Conservation (phyloP, 2,888 invertebrate genomes). For the Watsonalla binaria region DNA sequence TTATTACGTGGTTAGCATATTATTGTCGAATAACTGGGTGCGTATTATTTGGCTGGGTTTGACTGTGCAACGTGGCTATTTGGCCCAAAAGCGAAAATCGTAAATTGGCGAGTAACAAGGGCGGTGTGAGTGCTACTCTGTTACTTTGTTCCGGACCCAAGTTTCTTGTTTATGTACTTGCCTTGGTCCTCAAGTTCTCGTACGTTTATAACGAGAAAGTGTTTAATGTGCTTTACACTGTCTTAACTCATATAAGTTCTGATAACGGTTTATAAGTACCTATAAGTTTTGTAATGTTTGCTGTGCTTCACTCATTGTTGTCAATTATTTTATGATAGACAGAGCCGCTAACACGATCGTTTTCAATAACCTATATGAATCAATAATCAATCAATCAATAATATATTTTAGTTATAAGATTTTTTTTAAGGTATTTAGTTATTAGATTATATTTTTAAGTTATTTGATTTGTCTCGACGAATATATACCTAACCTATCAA, state of each 20-base stretch:
- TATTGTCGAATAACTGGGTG: background rate
- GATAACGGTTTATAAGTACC: no score
- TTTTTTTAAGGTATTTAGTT: no score
- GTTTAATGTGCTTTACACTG: constrained; percentile 1
- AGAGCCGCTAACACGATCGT: no score
- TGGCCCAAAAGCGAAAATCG: constrained; percentile 28
- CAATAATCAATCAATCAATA: no score
- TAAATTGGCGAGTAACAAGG: constrained; percentile 33
- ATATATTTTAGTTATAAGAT: no score
- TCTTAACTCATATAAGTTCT: background rate
- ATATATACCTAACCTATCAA: no score
- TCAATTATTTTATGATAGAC: no score
- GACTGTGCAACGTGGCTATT: constrained; percentile 28
- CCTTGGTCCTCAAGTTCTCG: constrained; percentile 13
- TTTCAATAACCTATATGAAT: no score
- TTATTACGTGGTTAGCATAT: background rate
- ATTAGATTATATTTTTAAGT: no score
- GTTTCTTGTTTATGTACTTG: constrained; percentile 13
- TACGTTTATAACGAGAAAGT: constrained; percentile 9
- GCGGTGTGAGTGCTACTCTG: constrained; percentile 21
- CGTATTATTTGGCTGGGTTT: constrained; percentile 8
- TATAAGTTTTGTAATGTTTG: no score
- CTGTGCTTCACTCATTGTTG: no score
- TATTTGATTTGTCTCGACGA: no score
- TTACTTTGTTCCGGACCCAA: constrained; percentile 31